These are phyloP conservation scores for Gopherus evgoodei DNA, from an alignment of 2,113 vertebrate species.

Conservation along the genomic window DNA sequence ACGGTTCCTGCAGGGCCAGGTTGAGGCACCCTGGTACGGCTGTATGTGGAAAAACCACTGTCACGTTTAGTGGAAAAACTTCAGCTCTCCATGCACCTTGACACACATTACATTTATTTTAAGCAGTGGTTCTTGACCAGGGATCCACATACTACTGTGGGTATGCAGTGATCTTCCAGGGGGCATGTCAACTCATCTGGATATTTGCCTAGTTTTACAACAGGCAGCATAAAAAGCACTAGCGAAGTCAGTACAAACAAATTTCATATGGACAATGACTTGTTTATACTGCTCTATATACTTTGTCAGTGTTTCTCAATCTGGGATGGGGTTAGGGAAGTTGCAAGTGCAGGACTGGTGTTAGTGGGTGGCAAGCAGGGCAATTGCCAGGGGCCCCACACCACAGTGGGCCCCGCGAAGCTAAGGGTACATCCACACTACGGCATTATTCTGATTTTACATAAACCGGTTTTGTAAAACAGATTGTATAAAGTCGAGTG, in stretches of 20 bases:
- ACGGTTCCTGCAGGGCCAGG: not conserved
- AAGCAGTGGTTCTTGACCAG: no score
- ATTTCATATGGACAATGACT: not conserved
- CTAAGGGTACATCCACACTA: no score
- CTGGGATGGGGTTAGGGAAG: not conserved
- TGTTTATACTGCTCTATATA: not conserved
- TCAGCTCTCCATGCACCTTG: not conserved
- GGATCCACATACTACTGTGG: not conserved
- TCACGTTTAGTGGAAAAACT: not conserved
- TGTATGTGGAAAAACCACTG: not conserved
- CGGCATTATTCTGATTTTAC: no score
- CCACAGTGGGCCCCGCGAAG: no score
- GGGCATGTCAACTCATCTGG: not conserved
- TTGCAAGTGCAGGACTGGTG: no score
- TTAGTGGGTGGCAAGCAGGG: not conserved
- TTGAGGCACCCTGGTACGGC: not conserved
- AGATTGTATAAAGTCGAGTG: no score
- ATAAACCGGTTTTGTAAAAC: no score
- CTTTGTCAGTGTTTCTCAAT: not conserved
- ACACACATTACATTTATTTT: not conserved
- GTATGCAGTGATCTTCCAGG: not conserved
- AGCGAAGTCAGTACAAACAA: not conserved
- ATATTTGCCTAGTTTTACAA: no score
- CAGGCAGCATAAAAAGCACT: no score
- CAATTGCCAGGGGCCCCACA: not conserved